Evolutionary conservation across 2,113 vertebrate genomes (phyloP).

Genomic region (Scomber japonicus): DNA sequence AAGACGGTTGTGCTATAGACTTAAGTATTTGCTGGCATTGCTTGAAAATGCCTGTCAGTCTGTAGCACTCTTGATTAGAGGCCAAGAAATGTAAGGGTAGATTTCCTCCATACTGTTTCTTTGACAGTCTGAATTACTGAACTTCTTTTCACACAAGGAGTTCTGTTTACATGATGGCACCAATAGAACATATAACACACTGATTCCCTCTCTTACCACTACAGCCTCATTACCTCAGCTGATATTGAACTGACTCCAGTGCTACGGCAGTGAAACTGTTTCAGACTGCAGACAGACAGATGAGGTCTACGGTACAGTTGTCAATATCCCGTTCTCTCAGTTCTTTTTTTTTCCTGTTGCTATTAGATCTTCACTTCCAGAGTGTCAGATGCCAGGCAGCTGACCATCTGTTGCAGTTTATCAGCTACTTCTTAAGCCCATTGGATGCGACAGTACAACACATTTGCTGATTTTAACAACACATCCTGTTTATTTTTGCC

Average conservation of each 20-base stretch:
- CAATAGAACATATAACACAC: constrained; percentile 21
- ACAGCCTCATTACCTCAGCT: constrained; percentile 44
- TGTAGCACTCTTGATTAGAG: constrained; percentile 14
- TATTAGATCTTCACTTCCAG: constrained; percentile 49
- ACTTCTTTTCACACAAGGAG: constrained; percentile 23
- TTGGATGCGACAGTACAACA: constrained; percentile 30
- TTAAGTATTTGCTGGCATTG: constrained; percentile 24
- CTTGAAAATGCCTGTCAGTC: constrained; percentile 23
- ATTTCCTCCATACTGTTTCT: constrained; percentile 25
- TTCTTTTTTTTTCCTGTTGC: background rate
- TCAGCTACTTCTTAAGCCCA: constrained; percentile 43
- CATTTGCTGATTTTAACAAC: constrained; percentile 43
- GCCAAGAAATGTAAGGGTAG: constrained; percentile 32
- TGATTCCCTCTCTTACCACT: background rate
- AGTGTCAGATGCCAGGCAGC: constrained; percentile 42
- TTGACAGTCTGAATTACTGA: constrained; percentile 37
- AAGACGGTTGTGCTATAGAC: constrained; percentile 6
- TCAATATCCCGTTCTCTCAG: constrained; percentile 49
- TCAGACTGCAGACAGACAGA: constrained; percentile 57
- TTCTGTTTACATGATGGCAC: constrained; percentile 49
- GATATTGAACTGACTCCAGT: constrained; percentile 35
- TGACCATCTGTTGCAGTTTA: constrained; percentile 58
- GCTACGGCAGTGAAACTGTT: constrained; percentile 40
- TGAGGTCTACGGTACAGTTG: constrained; percentile 24
- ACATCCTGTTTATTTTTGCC: constrained; percentile 11